These are phyloP conservation scores for Clavelina lepadiformis DNA, from an alignment of 23 tunicate species.

Conservation along the genomic window DNA sequence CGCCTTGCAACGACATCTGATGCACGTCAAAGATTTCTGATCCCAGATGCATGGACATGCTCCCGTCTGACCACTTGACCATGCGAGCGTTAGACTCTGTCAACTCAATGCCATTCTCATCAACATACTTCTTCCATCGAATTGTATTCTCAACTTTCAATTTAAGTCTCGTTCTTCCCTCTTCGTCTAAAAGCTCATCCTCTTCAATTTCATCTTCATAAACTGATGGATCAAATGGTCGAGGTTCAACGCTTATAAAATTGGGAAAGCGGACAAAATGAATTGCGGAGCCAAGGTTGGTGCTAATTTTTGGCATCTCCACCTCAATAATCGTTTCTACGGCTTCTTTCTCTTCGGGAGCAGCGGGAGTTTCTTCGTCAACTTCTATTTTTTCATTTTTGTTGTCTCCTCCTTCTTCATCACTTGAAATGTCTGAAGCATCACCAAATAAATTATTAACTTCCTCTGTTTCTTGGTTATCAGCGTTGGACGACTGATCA, in stretches of 20 bases:
- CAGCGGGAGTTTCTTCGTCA: constrained; percentile 11
- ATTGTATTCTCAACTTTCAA: constrained; percentile 91
- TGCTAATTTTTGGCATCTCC: constrained; percentile 89
- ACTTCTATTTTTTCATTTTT: not conserved
- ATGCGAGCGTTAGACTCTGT: constrained; percentile 84
- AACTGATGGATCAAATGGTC: constrained; percentile 89
- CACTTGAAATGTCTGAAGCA: constrained; percentile 83
- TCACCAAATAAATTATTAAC: constrained; percentile 54
- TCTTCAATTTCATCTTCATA: constrained; percentile 98
- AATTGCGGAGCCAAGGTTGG: constrained; percentile 65
- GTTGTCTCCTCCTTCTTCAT: constrained; percentile 34
- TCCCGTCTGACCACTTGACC: constrained; percentile 89
- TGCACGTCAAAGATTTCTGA: constrained; percentile 95
- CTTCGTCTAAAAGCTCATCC: constrained; percentile 91
- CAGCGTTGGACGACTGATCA: too few relatives aligned
- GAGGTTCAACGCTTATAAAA: constrained; percentile 83
- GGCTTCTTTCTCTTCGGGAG: constrained; percentile 36
- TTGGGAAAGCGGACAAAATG: constrained; percentile 90
- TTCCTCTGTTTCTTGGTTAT: constrained; percentile 15
- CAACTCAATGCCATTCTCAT: constrained; percentile 73
- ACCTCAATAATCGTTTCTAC: constrained; percentile 84
- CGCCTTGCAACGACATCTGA: constrained; percentile 91
- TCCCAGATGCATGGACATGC: constrained; percentile 75
- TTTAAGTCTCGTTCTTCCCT: constrained; percentile 83
- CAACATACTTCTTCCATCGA: constrained; percentile 80